A percentile compares a stretch with the other conserved stretches of the same genome.
These are phyloP conservation scores for Dasyprocta punctata DNA, from an alignment of 2,113 vertebrate genomes.

Conservation along the genomic window DNA sequence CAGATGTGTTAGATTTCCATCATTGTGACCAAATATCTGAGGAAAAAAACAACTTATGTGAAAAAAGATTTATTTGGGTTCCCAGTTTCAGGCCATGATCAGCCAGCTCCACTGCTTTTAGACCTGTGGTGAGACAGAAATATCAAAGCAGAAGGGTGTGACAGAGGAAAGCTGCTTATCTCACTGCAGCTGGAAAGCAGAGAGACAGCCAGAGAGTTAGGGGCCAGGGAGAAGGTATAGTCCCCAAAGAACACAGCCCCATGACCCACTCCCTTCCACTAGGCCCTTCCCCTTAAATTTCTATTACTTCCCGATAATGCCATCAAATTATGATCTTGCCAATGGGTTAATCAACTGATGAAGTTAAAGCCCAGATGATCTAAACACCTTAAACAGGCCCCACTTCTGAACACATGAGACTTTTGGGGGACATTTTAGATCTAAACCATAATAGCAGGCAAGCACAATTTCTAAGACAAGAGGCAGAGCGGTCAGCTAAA, in stretches of 20 bases:
- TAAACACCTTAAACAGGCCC: background rate
- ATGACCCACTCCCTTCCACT: background rate
- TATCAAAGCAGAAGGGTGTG: background rate
- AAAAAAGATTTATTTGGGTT: background rate
- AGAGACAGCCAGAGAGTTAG: background rate
- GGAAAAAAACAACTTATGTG: background rate
- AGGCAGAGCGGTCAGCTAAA: background rate
- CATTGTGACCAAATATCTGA: background rate
- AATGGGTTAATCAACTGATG: background rate
- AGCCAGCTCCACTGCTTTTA: background rate
- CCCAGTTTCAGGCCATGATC: background rate
- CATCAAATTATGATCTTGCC: background rate
- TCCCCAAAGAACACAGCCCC: background rate
- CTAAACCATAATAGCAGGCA: background rate
- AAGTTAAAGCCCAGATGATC: background rate
- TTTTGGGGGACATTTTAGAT: background rate
- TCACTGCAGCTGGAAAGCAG: background rate
- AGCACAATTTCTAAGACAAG: background rate
- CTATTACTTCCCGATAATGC: background rate
- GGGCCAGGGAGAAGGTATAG: background rate
- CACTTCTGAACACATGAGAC: background rate
- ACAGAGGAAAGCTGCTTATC: background rate
- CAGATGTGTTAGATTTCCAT: background rate
- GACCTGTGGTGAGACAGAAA: background rate
- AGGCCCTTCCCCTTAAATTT: background rate